A percentile compares a stretch with the other conserved stretches of the same genome.
phyloP scores from a whole-genome alignment of 2,797 vertebrate genomes.

The Pyrocephalus nanus region DNA sequence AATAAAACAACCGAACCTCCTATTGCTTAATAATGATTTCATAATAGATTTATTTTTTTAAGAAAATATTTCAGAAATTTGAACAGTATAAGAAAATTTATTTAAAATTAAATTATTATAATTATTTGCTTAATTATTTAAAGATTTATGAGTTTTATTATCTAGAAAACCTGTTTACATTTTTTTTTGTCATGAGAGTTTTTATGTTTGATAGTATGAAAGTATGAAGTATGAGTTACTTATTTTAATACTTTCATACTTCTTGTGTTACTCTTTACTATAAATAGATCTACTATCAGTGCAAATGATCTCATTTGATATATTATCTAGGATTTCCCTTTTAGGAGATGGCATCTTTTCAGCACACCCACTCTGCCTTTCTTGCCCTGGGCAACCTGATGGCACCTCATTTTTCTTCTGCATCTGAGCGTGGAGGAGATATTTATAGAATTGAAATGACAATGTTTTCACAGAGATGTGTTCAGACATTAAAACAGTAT shows the following conservation, averaged over 20 bases:
- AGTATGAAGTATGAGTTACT: not conserved
- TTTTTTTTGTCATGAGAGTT: fast-evolving
- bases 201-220: not conserved
- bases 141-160: not conserved
- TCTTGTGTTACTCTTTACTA: not conserved
- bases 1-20: not conserved
- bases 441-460: not conserved
- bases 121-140: not conserved
- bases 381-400: not conserved
- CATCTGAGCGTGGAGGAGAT: not conserved
- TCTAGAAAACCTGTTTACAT: not conserved
- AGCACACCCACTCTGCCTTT: not conserved
- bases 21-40: not conserved
- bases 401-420: not conserved
- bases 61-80: not conserved
- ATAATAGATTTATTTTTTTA: not conserved
- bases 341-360: not conserved
- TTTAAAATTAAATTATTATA: not conserved
- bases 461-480: not conserved
- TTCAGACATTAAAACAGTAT: not conserved
- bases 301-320: not conserved
- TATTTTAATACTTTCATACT: not conserved
- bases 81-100: not conserved
- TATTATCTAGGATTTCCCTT: not conserved
- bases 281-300: not conserved